Conservation (phyloP, 2,888 invertebrate species). For the Zygogramma bicolorata region DNA sequence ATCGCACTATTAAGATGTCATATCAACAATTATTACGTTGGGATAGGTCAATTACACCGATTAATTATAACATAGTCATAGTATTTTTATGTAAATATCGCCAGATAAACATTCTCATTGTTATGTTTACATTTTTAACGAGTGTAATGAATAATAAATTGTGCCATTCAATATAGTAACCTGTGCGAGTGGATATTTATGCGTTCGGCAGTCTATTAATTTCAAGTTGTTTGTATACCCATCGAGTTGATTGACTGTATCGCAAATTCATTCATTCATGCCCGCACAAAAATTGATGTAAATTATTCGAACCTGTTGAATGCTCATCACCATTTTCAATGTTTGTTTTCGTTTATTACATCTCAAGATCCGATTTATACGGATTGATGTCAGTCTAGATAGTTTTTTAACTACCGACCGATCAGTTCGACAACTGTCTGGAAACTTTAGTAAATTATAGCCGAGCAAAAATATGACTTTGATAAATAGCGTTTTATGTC, state of each 20-base stretch:
- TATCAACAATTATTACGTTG: conserved; percentile 56
- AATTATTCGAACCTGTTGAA: conserved; percentile 11
- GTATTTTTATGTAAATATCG: conserved; percentile 56
- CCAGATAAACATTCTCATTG: conserved; percentile 53
- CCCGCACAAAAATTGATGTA: background rate
- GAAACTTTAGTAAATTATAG: background rate
- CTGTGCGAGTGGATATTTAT: conserved; percentile 24
- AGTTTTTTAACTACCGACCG: background rate
- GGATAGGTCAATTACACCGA: conserved; percentile 53
- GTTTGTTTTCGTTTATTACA: conserved; percentile 1
- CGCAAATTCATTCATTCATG: background rate
- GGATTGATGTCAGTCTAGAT: background rate
- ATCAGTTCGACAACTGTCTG: background rate
- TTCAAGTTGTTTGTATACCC: conserved; percentile 18
- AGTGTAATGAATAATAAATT: conserved; percentile 44
- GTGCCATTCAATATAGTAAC: conserved; percentile 31
- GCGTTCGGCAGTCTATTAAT: conserved; percentile 11
- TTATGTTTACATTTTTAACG: conserved; percentile 52
- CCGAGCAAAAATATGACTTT: background rate
- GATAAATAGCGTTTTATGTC: no score
- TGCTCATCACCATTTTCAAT: conserved; percentile 12
- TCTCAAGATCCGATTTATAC: background rate
- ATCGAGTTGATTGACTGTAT: conserved; percentile 8
- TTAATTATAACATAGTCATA: conserved; percentile 56
- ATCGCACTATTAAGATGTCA: conserved; percentile 55